A percentile compares a stretch with the other conserved stretches of the same genome.
phyloP scores from a whole-genome alignment of 1,140 invertebrate species.

The Pygmarrhopalites habei region DNA sequence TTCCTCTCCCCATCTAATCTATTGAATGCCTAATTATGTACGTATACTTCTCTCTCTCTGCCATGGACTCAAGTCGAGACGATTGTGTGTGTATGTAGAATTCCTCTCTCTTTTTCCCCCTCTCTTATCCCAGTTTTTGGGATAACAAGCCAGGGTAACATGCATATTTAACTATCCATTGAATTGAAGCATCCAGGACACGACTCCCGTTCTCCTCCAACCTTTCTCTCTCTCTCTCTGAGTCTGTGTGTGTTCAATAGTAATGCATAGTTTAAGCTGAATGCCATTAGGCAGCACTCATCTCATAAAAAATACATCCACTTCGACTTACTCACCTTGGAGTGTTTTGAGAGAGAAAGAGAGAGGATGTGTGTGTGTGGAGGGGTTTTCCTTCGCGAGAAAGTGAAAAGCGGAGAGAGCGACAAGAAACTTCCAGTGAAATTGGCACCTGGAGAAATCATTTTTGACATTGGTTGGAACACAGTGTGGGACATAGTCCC shows the following conservation, averaged over 20 bases:
- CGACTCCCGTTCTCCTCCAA: background rate
- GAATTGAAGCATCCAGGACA: background rate
- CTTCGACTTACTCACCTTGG: slow-evolving; percentile 4
- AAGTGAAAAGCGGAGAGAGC: slow-evolving; percentile 24
- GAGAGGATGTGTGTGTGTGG: too few species aligned
- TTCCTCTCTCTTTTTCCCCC: background rate
- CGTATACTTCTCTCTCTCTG: too few species aligned
- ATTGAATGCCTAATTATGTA: too few species aligned
- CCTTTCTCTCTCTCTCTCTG: background rate
- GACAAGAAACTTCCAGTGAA: slow-evolving; percentile 7
- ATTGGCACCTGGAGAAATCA: slow-evolving; percentile 31
- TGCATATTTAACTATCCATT: background rate
- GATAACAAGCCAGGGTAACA: background rate
- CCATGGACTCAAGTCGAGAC: too few species aligned
- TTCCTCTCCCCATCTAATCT: too few species aligned
- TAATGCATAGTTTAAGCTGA: background rate
- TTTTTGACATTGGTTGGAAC: slow-evolving; percentile 17
- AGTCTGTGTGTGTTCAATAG: background rate
- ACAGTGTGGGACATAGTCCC: background rate
- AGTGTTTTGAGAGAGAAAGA: too few species aligned
- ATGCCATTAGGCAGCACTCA: slow-evolving; percentile 9
- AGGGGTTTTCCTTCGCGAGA: slow-evolving; percentile 20
- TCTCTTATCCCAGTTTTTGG: slow-evolving; percentile 2
- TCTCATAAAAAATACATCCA: slow-evolving; percentile 8
- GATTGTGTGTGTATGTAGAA: background rate